Base-by-base conservation (phyloP, 1,140 invertebrate genomes). In the Nasonia longicornis region DNA sequence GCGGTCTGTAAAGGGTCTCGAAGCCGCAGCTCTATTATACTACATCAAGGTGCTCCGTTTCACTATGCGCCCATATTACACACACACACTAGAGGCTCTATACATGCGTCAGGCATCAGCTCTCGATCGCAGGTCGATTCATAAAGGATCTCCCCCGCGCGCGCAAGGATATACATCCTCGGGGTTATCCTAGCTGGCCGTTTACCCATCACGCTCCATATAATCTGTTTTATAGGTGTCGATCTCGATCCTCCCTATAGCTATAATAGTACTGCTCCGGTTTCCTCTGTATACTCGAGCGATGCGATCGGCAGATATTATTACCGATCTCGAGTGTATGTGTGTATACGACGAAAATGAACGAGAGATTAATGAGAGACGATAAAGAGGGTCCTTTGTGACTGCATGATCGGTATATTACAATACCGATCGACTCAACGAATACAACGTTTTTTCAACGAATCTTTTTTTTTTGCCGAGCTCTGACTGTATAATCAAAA, bases 331-430 rank as follows among this genome's bases (percentile, higher is more conserved):
- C 45, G 10, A 3, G 14, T 16, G 3, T 48, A 14, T 58, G 52
- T n/a, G 20, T 58, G n/a, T 7, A 58, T 6, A 58, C 52, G 20
- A 58, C 20, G 74, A 66, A 76, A 76, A 66, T 76, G 20, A 64
- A 64, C 42, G 26, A 77, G 52, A 58, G 64, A 77, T 77, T 67
- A 69, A 77, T 77, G 38, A 29, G 75, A 67, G 45, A 14, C 22
- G 67, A 70, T 77, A 69, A 45, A 58, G 4, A 58, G 52, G 52
- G 52, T 16, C 52, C 52, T 58, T 58, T n/a, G 52, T 58, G 20
- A 58, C 52, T 48, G 3, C 45, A 2, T 1, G 45, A 48, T 48
- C 16, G 52, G 52, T 58, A 58, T 58, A 58, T n/a, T 20, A 16
- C 16, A 58, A 58, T 58, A n/a, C 20, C 52, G 52, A 58, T n/a